Percentiles rank a stretch among this genome's conserved stretches.
These are phyloP conservation scores for Myotis vivesi DNA, from an alignment of 2,797 vertebrate genomes.

Conservation along the genomic window DNA sequence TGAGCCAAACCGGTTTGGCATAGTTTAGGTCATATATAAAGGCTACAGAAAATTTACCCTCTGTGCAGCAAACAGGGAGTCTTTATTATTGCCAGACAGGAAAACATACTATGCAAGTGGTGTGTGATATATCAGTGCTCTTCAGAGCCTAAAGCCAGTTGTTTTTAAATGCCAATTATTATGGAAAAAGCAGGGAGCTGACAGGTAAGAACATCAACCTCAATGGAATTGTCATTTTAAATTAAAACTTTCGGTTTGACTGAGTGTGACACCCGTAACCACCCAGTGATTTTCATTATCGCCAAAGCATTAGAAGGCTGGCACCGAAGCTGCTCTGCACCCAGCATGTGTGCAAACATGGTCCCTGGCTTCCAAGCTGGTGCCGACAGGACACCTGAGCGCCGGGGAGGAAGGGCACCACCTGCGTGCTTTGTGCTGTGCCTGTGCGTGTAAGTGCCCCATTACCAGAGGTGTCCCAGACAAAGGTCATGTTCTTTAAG, in stretches of 20 bases:
- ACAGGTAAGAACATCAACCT: background rate
- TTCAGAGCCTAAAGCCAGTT: background rate
- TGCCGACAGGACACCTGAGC: background rate
- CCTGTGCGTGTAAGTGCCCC: background rate
- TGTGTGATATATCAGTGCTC: background rate
- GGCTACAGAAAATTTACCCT: background rate
- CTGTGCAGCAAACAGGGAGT: slow-evolving; percentile 4
- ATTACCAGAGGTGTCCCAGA: slow-evolving; percentile 12
- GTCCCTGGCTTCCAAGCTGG: background rate
- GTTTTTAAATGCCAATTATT: slow-evolving; percentile 20
- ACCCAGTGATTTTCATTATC: slow-evolving; percentile 42
- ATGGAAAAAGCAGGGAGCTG: background rate
- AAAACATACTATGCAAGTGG: background rate
- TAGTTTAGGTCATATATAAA: slow-evolving; percentile 25
- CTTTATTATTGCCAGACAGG: background rate
- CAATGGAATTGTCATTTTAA: slow-evolving; percentile 23
- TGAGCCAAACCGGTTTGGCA: no score
- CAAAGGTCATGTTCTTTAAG: slow-evolving; percentile 73
- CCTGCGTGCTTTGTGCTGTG: background rate
- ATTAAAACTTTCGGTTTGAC: slow-evolving; percentile 6
- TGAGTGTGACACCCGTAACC: background rate
- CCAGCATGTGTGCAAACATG: background rate
- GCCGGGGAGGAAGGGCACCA: background rate
- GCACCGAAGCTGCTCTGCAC: background rate
- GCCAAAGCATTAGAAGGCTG: background rate